These are phyloP conservation scores for Ceuthmochares aereus DNA, from an alignment of 2,113 vertebrate genomes.

Conservation along the genomic window DNA sequence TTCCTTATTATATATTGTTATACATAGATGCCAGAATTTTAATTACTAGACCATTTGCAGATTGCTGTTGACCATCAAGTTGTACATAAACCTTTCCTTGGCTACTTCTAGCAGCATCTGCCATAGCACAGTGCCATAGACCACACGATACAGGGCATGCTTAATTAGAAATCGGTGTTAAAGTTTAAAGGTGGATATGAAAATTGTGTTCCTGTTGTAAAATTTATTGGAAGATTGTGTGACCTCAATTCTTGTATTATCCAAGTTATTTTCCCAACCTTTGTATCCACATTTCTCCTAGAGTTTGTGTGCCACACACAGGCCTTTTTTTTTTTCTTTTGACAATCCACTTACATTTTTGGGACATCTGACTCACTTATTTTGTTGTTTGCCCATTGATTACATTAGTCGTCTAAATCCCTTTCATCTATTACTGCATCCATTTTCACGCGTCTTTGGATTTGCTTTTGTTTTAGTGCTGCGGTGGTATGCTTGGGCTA, in stretches of 20 bases:
- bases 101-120: neutral
- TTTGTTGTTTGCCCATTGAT: constrained; percentile 33
- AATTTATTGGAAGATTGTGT: neutral
- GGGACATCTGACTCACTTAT: neutral
- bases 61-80: neutral
- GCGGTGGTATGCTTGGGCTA: constrained; percentile 91
- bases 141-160: neutral
- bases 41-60: neutral
- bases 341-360: neutral
- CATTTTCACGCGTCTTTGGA: constrained; percentile 59
- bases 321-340: neutral
- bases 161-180: neutral
- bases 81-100: neutral
- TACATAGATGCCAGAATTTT: neutral
- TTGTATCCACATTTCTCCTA: neutral
- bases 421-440: constrained; percentile 23
- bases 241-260: neutral
- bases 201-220: neutral
- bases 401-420: neutral
- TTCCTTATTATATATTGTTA: neutral
- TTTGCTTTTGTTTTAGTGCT: constrained; percentile 84
- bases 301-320: neutral
- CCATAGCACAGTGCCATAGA: neutral
- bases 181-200: neutral
- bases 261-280: neutral